Evolutionary conservation across 1,140 invertebrate genomes (phyloP).

Genomic region (Zelostemma sp.): DNA sequence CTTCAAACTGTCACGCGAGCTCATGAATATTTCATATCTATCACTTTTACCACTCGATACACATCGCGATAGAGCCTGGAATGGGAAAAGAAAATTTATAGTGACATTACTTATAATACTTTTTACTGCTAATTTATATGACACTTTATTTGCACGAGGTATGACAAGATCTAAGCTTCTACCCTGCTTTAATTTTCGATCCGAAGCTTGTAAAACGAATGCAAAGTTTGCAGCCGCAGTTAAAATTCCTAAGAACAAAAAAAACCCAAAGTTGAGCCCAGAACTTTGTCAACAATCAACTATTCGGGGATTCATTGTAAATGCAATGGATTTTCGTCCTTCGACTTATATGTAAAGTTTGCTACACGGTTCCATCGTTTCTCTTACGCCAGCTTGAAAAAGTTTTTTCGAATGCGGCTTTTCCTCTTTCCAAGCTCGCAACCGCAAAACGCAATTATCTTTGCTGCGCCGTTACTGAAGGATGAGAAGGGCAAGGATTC

Average conservation of each 20-base stretch:
- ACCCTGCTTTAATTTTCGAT: no score
- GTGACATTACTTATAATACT: constrained; percentile 4
- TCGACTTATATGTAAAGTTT: constrained; percentile 27
- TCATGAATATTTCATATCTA: constrained; percentile 12
- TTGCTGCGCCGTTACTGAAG: constrained; percentile 47
- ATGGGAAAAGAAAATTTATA: constrained; percentile 8
- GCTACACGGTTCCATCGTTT: constrained; percentile 27
- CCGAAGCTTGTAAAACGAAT: no score
- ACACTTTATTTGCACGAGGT: no score
- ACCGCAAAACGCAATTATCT: constrained; percentile 59
- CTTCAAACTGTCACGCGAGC: constrained; percentile 9
- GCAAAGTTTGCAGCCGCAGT: no score
- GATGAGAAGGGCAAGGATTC: constrained; percentile 38
- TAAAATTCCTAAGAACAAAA: no score
- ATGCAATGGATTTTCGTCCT: constrained; percentile 31
- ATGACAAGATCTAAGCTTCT: no score
- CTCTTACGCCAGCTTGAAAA: constrained; percentile 47
- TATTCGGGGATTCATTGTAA: constrained; percentile 28
- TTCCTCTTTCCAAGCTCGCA: constrained; percentile 40
- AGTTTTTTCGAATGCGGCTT: constrained; percentile 60
- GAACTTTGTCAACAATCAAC: constrained; percentile 29
- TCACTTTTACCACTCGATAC: constrained; percentile 4
- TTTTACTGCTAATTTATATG: no score
- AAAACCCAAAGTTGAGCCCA: no score
- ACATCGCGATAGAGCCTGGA: background rate